These are phyloP conservation scores for Bursaphelenchus mucronatus DNA, from an alignment of 1,140 invertebrate genomes.

Conservation along the genomic window DNA sequence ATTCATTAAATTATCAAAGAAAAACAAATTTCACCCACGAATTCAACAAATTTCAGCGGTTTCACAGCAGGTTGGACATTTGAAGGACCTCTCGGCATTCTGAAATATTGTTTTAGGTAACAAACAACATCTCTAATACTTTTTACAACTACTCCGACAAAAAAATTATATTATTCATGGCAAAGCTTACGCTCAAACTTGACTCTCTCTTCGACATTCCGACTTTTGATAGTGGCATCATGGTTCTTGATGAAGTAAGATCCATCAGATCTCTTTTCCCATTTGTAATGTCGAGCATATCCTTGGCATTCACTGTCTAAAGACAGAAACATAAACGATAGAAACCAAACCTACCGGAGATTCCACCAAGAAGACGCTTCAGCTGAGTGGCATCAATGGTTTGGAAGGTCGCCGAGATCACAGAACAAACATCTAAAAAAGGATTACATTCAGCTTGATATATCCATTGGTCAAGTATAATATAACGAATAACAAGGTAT, in stretches of 20 bases:
- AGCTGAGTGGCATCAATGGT: conserved; percentile 79
- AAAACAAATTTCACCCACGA: too few relatives aligned
- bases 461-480: conserved; percentile 2
- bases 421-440: conserved; percentile 79
- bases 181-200: conserved; percentile 43
- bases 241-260: conserved; percentile 49
- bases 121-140: too few relatives aligned
- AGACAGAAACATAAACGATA: background rate
- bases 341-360: conserved; percentile 62
- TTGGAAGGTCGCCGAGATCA: conserved; percentile 92
- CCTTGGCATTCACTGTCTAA: conserved; percentile 26
- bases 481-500: background rate
- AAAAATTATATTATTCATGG: background rate
- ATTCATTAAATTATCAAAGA: too few relatives aligned
- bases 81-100: conserved; percentile 36
- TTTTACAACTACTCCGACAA: background rate
- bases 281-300: conserved; percentile 40
- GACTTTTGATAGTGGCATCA: conserved; percentile 49
- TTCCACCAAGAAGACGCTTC: conserved; percentile 76
- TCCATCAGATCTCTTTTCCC: conserved; percentile 34
- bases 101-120: conserved; percentile 19
- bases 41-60: too few relatives aligned
- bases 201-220: conserved; percentile 49
- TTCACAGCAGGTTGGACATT: background rate
- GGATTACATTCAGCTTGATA: conserved; percentile 4